Percentiles rank a stretch among this genome's conserved stretches.
Conservation (phyloP, 2,888 invertebrate genomes). For the Conistra vaccinii region DNA sequence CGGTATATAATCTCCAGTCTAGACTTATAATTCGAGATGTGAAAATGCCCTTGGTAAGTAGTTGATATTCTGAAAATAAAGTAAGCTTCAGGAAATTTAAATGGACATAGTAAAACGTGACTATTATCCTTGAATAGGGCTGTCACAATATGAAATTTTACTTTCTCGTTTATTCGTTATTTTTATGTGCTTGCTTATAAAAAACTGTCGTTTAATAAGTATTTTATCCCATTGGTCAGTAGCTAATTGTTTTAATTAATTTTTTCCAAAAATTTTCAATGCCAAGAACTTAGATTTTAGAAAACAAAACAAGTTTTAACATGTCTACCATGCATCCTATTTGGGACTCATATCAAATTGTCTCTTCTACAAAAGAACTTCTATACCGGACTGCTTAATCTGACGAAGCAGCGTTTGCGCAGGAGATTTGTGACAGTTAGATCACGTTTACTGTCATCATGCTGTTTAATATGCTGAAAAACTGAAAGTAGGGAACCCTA, state of each 20-base stretch:
- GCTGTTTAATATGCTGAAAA: background rate
- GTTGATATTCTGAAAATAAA: constrained; percentile 46
- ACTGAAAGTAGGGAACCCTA: constrained; percentile 46
- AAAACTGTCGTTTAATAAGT: background rate
- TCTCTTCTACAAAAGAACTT: background rate
- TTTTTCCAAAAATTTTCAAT: no score
- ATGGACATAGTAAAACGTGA: constrained; percentile 42
- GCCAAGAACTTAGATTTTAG: background rate
- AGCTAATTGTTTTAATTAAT: no score
- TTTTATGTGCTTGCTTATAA: no score
- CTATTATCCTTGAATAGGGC: constrained; percentile 49
- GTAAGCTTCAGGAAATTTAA: constrained; percentile 39
- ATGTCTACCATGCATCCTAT: background rate
- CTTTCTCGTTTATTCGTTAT: background rate
- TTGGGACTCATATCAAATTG: background rate
- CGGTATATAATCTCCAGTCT: background rate
- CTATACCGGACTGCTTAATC: background rate
- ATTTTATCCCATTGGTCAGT: background rate
- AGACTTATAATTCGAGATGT: background rate
- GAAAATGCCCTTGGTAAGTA: constrained; percentile 25
- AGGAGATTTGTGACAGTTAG: background rate
- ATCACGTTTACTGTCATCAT: background rate
- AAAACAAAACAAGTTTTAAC: background rate
- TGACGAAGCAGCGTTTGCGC: no score
- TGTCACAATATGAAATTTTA: constrained; percentile 26